These are phyloP conservation scores for Cynodonichthys magdalenae DNA, from an alignment of 2,797 vertebrate species.

Conservation along the genomic window DNA sequence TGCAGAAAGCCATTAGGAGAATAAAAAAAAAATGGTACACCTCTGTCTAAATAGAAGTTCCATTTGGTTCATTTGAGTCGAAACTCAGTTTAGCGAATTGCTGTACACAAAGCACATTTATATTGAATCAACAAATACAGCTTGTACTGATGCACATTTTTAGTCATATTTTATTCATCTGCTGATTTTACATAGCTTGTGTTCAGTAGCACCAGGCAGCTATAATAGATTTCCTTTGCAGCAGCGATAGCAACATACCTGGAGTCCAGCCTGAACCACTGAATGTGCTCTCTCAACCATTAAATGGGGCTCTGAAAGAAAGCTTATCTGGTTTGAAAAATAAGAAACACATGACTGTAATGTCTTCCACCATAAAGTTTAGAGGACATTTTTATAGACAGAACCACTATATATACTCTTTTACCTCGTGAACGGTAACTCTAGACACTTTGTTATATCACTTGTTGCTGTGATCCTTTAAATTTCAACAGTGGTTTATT, in stretches of 20 bases:
- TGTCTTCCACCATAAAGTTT: conserved; percentile 50
- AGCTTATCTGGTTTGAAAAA: conserved; percentile 50
- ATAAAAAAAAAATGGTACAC: neutral
- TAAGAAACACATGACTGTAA: conserved; percentile 53
- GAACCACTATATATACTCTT: conserved; percentile 69
- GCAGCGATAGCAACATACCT: conserved; percentile 56
- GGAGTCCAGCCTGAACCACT: conserved; percentile 60
- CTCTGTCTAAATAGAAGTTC: conserved; percentile 29
- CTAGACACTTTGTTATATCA: conserved; percentile 56
- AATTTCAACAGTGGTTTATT: conserved; percentile 65
- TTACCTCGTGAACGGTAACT: conserved; percentile 60
- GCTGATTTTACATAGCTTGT: conserved; percentile 43
- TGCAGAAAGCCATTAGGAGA: conserved; percentile 34
- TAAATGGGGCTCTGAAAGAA: conserved; percentile 60
- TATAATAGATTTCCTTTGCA: conserved; percentile 68
- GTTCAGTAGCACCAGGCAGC: conserved; percentile 35
- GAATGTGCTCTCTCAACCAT: conserved; percentile 73
- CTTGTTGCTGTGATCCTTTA: conserved; percentile 60
- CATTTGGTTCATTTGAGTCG: conserved; percentile 14
- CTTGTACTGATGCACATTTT: conserved; percentile 25
- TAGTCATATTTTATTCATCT: conserved; percentile 41
- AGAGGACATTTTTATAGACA: conserved; percentile 50
- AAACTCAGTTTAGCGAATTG: conserved; percentile 15
- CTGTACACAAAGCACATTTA: conserved; percentile 11
- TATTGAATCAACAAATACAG: conserved; percentile 30